Conservation (phyloP, 2,888 invertebrate species). For the Busseola fusca region DNA sequence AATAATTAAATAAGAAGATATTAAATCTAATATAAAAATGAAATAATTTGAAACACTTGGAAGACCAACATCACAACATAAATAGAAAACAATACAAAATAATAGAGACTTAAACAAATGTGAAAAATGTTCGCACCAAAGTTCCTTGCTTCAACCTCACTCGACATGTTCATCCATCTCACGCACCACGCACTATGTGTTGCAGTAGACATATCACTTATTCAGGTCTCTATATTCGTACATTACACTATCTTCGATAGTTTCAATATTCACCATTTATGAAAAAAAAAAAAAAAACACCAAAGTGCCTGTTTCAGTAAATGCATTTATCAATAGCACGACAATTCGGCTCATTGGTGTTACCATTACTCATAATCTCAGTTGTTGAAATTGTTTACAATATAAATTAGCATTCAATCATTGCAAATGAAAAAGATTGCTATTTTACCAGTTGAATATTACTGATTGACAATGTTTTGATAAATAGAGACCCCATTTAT, state of each 20-base stretch:
- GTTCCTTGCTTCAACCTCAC: conserved; percentile 50
- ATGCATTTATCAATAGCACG: conserved; percentile 46
- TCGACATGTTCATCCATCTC: conserved; percentile 22
- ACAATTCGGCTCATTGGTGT: conserved; percentile 15
- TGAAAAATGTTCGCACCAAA: conserved; percentile 78
- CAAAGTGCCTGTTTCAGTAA: conserved; percentile 40
- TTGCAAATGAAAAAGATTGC: conserved; percentile 2
- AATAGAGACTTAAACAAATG: conserved; percentile 73
- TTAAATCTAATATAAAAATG: conserved; percentile 74
- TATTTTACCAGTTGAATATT: conserved; percentile 24
- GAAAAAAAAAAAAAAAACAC: conserved; percentile 35
- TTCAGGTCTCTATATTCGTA: conserved; percentile 41
- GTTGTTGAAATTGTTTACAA: conserved; percentile 28
- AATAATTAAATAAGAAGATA: conserved; percentile 81
- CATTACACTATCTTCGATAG: conserved; percentile 44
- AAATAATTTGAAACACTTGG: conserved; percentile 81
- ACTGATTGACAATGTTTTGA: conserved; percentile 27
- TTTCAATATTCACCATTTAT: conserved; percentile 27
- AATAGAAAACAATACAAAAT: conserved; percentile 83
- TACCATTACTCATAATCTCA: conserved; percentile 44
- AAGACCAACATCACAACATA: conserved; percentile 89
- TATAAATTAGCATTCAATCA: conserved; percentile 16
- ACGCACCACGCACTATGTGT: conserved; percentile 32
- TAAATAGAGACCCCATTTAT: conserved; percentile 37
- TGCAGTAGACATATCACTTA: conserved; percentile 49